A percentile compares a stretch with the other conserved stretches of the same genome.
Conservation (phyloP, 2,797 vertebrate genomes). For the Cottoperca gobio region DNA sequence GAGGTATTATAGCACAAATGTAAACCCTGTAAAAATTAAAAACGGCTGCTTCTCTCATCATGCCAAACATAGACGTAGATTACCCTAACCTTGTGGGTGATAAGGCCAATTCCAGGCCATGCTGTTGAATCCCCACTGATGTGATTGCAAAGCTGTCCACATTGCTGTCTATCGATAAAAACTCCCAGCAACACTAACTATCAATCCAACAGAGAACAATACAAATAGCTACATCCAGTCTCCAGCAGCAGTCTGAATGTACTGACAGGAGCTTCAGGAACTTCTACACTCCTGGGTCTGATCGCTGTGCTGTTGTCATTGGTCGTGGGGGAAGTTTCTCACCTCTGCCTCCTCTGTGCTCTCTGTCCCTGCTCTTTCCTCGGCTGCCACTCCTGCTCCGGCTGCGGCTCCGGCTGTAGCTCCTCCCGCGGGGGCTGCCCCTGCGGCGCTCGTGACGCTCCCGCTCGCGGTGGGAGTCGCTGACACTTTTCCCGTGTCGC, state of each 20-base stretch:
- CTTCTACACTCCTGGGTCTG: slow-evolving; percentile 37
- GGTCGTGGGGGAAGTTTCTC: slow-evolving; percentile 60
- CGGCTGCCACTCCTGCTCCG: slow-evolving; percentile 92
- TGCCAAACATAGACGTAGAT: slow-evolving; percentile 22
- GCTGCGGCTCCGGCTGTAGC: slow-evolving; percentile 88
- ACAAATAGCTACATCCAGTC: slow-evolving; percentile 5
- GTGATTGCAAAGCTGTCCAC: slow-evolving; percentile 69
- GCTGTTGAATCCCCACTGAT: slow-evolving; percentile 52
- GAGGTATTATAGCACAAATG: background rate
- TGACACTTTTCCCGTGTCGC: slow-evolving; percentile 87
- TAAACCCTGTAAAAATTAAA: background rate
- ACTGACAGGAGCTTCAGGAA: slow-evolving; percentile 27
- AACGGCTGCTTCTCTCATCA: background rate
- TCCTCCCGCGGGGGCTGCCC: slow-evolving; percentile 87
- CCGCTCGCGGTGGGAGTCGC: slow-evolving; percentile 92
- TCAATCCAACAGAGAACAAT: slow-evolving; percentile 4
- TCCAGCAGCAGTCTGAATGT: slow-evolving; percentile 15
- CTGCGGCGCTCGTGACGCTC: slow-evolving; percentile 94
- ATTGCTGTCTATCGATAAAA: slow-evolving; percentile 50
- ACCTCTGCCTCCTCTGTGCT: slow-evolving; percentile 89
- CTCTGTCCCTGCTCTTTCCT: slow-evolving; percentile 92
- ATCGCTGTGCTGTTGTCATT: slow-evolving; percentile 47
- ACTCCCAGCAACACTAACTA: slow-evolving; percentile 24
- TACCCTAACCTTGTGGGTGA: slow-evolving; percentile 60
- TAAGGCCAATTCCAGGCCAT: slow-evolving; percentile 58